phyloP scores from a whole-genome alignment of 2,113 vertebrate species.

The Cinclus cinclus region DNA sequence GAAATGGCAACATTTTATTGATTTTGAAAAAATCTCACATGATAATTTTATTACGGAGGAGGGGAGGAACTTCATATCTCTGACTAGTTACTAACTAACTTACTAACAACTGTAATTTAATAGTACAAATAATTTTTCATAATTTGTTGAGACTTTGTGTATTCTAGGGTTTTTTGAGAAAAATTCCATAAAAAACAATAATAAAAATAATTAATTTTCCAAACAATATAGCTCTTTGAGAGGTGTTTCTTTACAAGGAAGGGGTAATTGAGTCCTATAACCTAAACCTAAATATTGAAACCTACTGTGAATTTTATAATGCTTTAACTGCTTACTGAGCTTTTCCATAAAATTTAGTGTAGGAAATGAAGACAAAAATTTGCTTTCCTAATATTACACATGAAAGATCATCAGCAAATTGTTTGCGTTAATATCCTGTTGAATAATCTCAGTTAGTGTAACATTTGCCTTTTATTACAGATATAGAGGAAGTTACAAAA shows the following conservation, averaged over 20 bases:
- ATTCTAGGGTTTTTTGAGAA: not conserved
- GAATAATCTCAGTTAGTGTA: not conserved
- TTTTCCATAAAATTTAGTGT: not conserved
- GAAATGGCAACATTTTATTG: not conserved
- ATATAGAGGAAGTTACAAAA: not conserved
- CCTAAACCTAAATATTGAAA: not conserved
- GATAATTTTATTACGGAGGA: not conserved
- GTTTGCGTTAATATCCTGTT: not conserved
- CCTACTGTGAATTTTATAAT: not conserved
- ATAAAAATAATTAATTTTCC: not conserved
- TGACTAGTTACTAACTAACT: not conserved
- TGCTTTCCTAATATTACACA: not conserved
- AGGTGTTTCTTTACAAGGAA: not conserved
- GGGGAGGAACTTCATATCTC: not conserved
- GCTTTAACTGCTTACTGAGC: not conserved
- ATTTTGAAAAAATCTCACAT: not conserved
- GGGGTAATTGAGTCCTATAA: not conserved
- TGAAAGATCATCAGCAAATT: not conserved
- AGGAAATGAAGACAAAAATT: not conserved
- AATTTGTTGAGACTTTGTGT: not conserved
- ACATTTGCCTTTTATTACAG: not conserved
- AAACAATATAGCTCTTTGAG: not conserved
- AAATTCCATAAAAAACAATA: not conserved
- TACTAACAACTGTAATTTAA: not conserved
- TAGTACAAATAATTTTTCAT: not conserved